A percentile compares a stretch with the other conserved stretches of the same genome.
phyloP scores from a whole-genome alignment of 2,888 invertebrate genomes.

The Apeira syringaria region DNA sequence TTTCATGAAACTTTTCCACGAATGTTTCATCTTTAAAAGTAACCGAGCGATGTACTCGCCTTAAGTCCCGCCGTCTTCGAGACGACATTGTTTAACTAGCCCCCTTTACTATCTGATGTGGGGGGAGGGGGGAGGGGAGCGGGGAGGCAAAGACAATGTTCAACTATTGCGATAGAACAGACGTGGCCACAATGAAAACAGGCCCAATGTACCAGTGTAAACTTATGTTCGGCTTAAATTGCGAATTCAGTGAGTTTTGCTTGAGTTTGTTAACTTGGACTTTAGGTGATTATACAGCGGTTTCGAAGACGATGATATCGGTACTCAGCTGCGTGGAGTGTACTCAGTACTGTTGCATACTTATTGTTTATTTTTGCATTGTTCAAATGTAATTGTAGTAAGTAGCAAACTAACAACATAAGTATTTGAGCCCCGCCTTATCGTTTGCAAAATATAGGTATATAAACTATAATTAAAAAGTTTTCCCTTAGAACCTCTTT shows the following conservation, averaged over 20 bases:
- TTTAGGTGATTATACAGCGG: conserved; percentile 1
- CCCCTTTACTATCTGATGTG: conserved; percentile 17
- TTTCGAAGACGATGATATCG: not conserved
- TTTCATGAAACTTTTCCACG: too few relatives aligned
- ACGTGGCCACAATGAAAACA: conserved; percentile 31
- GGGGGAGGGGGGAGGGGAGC: conserved; percentile 7
- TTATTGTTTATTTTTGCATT: too few relatives aligned
- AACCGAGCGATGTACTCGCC: conserved; percentile 19
- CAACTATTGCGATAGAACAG: conserved; percentile 32
- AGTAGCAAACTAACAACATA: too few relatives aligned
- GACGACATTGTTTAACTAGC: conserved; percentile 30
- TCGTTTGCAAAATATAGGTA: too few relatives aligned
- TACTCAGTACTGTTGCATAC: too few relatives aligned
- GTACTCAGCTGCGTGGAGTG: too few relatives aligned
- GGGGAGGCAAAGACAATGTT: conserved; percentile 22
- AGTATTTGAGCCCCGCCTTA: too few relatives aligned
- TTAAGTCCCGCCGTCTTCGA: conserved; percentile 26
- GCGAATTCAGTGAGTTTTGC: conserved; percentile 7
- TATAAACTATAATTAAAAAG: too few relatives aligned
- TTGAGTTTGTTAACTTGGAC: not conserved
- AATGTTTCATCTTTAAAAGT: conserved; percentile 27
- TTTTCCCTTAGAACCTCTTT: too few relatives aligned
- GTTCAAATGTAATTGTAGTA: too few relatives aligned
- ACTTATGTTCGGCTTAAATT: conserved; percentile 17
- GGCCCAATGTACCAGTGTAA: conserved; percentile 21